Percentiles rank a stretch among this genome's conserved stretches.
Evolutionary conservation across 2,797 vertebrate species (phyloP).

Genomic region (Hylomyscus alleni): DNA sequence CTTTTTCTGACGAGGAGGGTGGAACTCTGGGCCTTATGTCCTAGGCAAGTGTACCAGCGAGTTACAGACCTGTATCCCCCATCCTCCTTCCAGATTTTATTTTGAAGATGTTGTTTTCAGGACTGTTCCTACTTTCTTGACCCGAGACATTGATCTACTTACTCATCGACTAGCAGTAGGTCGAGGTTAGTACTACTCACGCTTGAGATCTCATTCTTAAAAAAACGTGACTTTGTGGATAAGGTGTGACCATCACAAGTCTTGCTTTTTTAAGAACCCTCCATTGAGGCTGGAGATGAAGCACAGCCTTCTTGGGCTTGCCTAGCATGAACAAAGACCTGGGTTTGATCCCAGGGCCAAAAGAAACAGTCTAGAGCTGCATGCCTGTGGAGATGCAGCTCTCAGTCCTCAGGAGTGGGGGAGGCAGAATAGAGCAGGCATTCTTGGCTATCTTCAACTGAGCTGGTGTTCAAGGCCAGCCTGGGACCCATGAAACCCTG

Average conservation of each 20-base stretch:
- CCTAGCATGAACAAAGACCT: neutral
- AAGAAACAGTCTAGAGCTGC: neutral
- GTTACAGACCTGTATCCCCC: neutral
- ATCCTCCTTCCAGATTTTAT: neutral
- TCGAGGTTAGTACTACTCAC: neutral
- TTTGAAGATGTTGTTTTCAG: neutral
- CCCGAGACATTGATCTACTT: neutral
- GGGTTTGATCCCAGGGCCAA: neutral
- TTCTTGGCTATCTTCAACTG: neutral
- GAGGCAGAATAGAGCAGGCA: neutral
- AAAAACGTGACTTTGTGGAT: neutral
- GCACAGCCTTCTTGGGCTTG: neutral
- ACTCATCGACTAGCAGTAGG: neutral
- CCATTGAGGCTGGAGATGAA: neutral
- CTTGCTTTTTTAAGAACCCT: neutral
- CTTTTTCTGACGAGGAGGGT: neutral
- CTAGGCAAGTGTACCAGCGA: neutral
- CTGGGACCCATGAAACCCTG: neutral
- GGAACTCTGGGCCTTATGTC: neutral
- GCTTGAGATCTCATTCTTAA: conserved; percentile 8
- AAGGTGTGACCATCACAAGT: neutral
- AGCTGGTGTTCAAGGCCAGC: neutral
- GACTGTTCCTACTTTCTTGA: neutral
- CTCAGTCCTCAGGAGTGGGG: neutral
- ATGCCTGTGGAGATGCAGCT: too few relatives aligned